Conservation (phyloP, 2,888 invertebrate species). For the Elysia crispata region DNA sequence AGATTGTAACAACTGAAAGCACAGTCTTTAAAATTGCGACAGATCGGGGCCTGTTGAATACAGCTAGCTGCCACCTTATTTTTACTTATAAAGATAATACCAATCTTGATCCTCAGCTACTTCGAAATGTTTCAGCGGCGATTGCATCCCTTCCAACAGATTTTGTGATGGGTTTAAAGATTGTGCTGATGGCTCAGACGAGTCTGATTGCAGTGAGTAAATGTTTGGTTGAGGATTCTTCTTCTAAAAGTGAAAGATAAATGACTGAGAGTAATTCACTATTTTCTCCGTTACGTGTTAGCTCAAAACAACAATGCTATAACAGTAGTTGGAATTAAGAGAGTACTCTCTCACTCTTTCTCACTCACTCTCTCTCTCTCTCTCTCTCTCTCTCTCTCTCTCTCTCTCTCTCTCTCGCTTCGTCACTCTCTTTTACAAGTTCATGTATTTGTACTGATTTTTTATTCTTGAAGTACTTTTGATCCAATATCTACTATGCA, state of each 20-base stretch:
- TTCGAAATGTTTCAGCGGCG: constrained; percentile 46
- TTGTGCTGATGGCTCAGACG: constrained; percentile 53
- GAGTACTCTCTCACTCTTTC: too few species aligned
- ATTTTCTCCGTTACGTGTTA: too few species aligned
- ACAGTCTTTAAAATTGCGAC: too few species aligned
- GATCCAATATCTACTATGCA: too few species aligned
- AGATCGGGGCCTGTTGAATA: too few species aligned
- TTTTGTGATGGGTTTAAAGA: constrained; percentile 50
- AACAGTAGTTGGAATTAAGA: too few species aligned
- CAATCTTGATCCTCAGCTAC: constrained; percentile 32
- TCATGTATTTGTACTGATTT: too few species aligned
- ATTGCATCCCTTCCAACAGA: constrained; percentile 43
- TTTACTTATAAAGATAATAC: neutral
- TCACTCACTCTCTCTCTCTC: neutral
- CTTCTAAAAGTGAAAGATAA: neutral
- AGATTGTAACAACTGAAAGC: too few species aligned
- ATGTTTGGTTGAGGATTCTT: neutral
- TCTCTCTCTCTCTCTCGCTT: constrained; percentile 12
- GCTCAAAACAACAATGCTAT: too few species aligned
- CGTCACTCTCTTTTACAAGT: neutral
- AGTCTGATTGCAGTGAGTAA: constrained; percentile 48
- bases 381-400: neutral
- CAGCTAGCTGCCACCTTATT: too few species aligned
- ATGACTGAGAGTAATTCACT: too few species aligned
- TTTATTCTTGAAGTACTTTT: too few species aligned